Conservation (phyloP, 2,888 invertebrate species). For the Colostygia pectinataria region DNA sequence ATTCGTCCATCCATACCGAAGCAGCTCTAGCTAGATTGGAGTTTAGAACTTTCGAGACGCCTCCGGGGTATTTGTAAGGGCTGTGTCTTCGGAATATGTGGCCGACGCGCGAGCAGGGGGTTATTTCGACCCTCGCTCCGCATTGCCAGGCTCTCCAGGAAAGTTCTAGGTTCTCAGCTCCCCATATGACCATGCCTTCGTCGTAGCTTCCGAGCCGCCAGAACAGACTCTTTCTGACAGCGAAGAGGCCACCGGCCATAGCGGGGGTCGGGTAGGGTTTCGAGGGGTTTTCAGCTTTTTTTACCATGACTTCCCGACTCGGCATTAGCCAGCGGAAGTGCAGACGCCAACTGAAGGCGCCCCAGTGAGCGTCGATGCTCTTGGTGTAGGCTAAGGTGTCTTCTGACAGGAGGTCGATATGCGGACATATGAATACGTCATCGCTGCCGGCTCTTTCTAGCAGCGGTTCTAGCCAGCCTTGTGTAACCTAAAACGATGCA, state of each 20-base stretch:
- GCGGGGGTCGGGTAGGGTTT: slow-evolving; percentile 91
- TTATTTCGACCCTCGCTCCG: slow-evolving; percentile 94
- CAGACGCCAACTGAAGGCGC: slow-evolving; percentile 98
- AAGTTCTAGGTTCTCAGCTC: slow-evolving; percentile 98
- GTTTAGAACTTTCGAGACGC: slow-evolving; percentile 93
- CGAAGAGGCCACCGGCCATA: slow-evolving; percentile 97
- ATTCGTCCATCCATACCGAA: slow-evolving; percentile 99
- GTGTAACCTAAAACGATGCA: slow-evolving; percentile 60
- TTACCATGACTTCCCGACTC: slow-evolving; percentile 85
- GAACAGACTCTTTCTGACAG: slow-evolving; percentile 92
- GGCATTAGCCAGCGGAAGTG: slow-evolving; percentile 95
- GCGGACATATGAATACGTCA: slow-evolving; percentile 76
- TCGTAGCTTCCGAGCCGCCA: slow-evolving; percentile 92
- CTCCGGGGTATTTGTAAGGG: slow-evolving; percentile 97
- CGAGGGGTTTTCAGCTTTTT: slow-evolving; percentile 84
- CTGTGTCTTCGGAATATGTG: slow-evolving; percentile 96
- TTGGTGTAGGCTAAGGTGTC: slow-evolving; percentile 97
- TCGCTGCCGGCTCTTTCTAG: slow-evolving; percentile 79
- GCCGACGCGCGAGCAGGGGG: slow-evolving; percentile 96
- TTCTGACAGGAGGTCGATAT: slow-evolving; percentile 91
- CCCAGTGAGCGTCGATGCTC: slow-evolving; percentile 98
- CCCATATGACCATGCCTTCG: slow-evolving; percentile 94
- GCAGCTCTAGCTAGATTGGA: slow-evolving; percentile 96
- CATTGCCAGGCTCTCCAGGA: slow-evolving; percentile 99
- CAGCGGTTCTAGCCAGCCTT: slow-evolving; percentile 85